Conservation (phyloP, 2,888 invertebrate genomes). For the Aspidiotus destructor region DNA sequence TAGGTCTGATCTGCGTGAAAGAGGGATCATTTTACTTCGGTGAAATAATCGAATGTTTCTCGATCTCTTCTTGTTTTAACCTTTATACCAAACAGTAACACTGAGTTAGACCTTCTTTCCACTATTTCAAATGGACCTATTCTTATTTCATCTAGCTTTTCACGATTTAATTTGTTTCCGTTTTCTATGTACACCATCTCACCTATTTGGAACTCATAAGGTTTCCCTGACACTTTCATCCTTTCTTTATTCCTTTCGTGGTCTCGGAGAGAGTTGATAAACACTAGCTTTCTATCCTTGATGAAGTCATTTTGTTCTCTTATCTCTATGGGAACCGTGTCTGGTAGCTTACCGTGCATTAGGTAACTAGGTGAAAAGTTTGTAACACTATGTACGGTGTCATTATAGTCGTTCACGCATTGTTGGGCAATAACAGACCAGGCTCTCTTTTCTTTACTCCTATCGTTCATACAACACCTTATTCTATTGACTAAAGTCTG, state of each 20-base stretch:
- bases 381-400: slow-evolving; percentile 36
- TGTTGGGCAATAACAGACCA: slow-evolving; percentile 37
- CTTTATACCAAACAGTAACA: slow-evolving; percentile 8
- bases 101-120: slow-evolving; percentile 16
- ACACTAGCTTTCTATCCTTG: slow-evolving; percentile 31
- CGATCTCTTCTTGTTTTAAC: background rate
- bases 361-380: slow-evolving; percentile 36
- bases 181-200: slow-evolving; percentile 24
- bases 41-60: background rate
- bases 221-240: background rate
- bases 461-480: slow-evolving; percentile 36
- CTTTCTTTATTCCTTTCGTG: slow-evolving; percentile 33
- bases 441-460: slow-evolving; percentile 18
- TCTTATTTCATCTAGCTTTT: slow-evolving; percentile 23
- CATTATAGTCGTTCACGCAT: slow-evolving; percentile 36
- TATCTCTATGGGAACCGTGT: slow-evolving; percentile 30
- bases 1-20: too few species aligned
- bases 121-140: slow-evolving; percentile 21
- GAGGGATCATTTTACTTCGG: slow-evolving; percentile 1
- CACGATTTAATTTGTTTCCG: slow-evolving; percentile 20
- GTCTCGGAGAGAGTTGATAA: slow-evolving; percentile 30
- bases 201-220: slow-evolving; percentile 18
- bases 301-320: slow-evolving; percentile 17
- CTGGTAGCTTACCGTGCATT: slow-evolving; percentile 32
- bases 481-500: slow-evolving; percentile 37